Evolutionary conservation across 2,888 invertebrate species (phyloP), one percentile per base, ranked within the genome.

Genomic region (Dryobota labecula): DNA sequence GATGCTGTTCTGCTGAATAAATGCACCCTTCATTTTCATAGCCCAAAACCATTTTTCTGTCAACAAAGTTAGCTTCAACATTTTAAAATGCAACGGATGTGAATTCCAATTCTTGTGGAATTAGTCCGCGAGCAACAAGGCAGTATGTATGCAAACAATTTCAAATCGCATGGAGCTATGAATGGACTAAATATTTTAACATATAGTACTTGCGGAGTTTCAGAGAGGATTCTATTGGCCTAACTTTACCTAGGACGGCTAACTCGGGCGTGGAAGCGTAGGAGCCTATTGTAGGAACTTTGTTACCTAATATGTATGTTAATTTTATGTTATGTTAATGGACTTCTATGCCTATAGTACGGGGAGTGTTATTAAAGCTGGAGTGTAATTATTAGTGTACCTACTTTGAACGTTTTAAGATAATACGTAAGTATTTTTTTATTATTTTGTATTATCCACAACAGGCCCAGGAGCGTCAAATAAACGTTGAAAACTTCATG

Each of bases 161-260:
- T 67, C 61, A 83, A 81, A 86, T 85, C 71, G 73, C 62, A 76
- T 69, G 47, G 36, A 73, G 51, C 47, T 27, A 54, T 77, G 68
- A 84, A 84, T 84, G 61, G 66, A 69, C 60, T 86, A 84, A 84
- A 86, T 86, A 84, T 83, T 83, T 75, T 69, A 84, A 70, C 57
- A 60, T 54, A 45, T 69, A 56, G 15, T n/a, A 66, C 64, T 58
- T 27, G 45, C 9, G 8, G 53, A 81, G 70, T 73, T 73, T 70
- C 57, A 33, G 9, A 70, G 57, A 49, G 61, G 68, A 70, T 73
- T 68, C 71, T 60, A 73, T 62, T 63, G 49, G 38, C n/a, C 38
- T 56, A 79, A 86, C 83, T 84, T 84, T 70, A 56, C 30, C 58
- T 65, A 73, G 63, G 41, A 68, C 0, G 20, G 30, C 30, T 64